Evolutionary conservation across 2,888 invertebrate genomes (phyloP).

Genomic region (Drosophila rubida): DNA sequence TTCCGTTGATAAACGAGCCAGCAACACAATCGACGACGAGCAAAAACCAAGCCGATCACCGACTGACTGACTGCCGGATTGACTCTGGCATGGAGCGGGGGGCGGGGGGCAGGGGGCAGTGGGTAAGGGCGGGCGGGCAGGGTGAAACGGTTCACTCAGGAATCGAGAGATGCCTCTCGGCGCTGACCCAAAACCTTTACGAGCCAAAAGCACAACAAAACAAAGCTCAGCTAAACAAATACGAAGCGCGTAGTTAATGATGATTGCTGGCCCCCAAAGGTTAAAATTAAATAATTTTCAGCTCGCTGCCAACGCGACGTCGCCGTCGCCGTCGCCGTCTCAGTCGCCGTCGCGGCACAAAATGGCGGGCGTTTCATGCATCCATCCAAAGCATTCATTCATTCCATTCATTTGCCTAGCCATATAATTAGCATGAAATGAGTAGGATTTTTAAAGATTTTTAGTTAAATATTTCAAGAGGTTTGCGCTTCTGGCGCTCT

Average conservation of each 20-base stretch:
- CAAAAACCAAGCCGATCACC: conserved; percentile 15
- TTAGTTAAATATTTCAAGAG: conserved; percentile 61
- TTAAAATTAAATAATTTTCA: conserved; percentile 80
- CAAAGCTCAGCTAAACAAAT: conserved; percentile 56
- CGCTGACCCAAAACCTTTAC: conserved; percentile 78
- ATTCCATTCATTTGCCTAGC: conserved; percentile 67
- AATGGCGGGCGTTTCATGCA: conserved; percentile 75
- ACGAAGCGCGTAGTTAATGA: conserved; percentile 77
- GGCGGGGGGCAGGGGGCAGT: background rate
- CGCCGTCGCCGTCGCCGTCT: background rate
- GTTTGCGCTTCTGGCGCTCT: conserved; percentile 65
- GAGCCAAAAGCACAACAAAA: conserved; percentile 32
- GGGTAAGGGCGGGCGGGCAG: conserved; percentile 31
- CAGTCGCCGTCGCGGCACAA: conserved; percentile 36
- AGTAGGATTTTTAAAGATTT: conserved; percentile 71
- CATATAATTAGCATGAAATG: conserved; percentile 82
- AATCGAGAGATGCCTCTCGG: conserved; percentile 60
- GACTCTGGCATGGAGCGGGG: background rate
- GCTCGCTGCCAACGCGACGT: conserved; percentile 44
- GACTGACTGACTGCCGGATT: background rate
- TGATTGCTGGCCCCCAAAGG: conserved; percentile 81
- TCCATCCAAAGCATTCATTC: conserved; percentile 46
- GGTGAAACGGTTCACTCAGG: conserved; percentile 53
- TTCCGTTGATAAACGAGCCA: conserved; percentile 75
- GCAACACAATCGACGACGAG: background rate